Conservation (phyloP, 2,113 vertebrate species). For the Microtus oregoni region DNA sequence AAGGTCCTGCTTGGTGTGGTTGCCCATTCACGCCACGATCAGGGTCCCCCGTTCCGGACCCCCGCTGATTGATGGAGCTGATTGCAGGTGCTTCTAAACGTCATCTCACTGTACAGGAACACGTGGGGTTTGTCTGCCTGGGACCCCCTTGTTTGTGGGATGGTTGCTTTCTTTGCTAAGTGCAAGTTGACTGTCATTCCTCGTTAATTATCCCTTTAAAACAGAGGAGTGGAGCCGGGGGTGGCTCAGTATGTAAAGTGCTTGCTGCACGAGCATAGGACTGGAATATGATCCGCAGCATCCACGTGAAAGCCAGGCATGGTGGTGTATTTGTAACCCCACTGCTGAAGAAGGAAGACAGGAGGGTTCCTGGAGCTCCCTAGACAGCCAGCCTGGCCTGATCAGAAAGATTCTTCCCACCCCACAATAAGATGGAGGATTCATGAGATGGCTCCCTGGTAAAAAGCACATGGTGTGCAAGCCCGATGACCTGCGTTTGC, state of each 20-base stretch:
- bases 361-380: background rate
- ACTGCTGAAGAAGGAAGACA: background rate
- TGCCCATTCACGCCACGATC: background rate
- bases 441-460: background rate
- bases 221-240: background rate
- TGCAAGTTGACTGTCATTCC: slow-evolving; percentile 41
- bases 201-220: background rate
- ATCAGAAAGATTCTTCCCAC: background rate
- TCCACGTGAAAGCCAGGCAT: background rate
- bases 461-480: background rate
- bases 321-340: background rate
- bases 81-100: slow-evolving; percentile 47
- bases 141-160: slow-evolving; percentile 30
- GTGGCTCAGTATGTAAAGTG: background rate
- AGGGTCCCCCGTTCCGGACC: background rate
- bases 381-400: background rate
- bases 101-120: slow-evolving; percentile 12
- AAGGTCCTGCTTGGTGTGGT: slow-evolving; percentile 26
- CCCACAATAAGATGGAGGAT: background rate
- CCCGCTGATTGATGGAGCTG: slow-evolving; percentile 56
- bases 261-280: background rate
- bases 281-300: background rate
- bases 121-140: background rate
- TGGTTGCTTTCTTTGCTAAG: slow-evolving; percentile 43
- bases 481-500: background rate